Conservation (phyloP, 2,113 vertebrate genomes). For the Microtus pennsylvanicus region DNA sequence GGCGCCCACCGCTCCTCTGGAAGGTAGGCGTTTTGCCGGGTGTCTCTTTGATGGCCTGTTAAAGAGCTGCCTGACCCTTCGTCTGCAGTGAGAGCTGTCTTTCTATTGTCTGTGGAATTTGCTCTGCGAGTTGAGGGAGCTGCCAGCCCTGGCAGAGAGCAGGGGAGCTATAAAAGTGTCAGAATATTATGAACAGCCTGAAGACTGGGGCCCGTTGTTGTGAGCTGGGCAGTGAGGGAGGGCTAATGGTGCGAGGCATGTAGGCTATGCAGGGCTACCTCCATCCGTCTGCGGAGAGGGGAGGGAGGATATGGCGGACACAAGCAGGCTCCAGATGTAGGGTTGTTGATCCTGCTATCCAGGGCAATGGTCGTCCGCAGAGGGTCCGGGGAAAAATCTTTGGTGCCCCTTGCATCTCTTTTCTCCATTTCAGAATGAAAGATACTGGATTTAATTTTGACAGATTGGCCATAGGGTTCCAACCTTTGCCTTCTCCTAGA, state of each 20-base stretch:
- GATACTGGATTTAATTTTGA: background rate
- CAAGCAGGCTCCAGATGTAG: constrained; percentile 82
- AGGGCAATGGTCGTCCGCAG: constrained; percentile 64
- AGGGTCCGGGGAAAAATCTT: constrained; percentile 50
- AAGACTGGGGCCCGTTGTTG: constrained; percentile 85
- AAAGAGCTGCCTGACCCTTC: constrained; percentile 78
- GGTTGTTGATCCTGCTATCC: constrained; percentile 80
- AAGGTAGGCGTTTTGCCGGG: constrained; percentile 30
- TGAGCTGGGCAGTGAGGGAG: constrained; percentile 87
- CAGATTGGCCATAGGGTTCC: background rate
- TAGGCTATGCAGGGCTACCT: constrained; percentile 82
- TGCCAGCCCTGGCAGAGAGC: constrained; percentile 82
- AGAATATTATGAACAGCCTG: constrained; percentile 86
- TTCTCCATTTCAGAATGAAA: background rate
- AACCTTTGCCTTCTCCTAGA: constrained; percentile 50
- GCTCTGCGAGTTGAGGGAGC: constrained; percentile 68
- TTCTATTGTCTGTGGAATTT: background rate
- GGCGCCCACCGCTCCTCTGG: background rate
- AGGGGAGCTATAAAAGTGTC: constrained; percentile 88
- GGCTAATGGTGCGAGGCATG: constrained; percentile 86
- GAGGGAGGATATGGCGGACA: constrained; percentile 77
- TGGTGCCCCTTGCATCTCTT: constrained; percentile 39
- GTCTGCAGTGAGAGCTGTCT: background rate
- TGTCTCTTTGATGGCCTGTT: constrained; percentile 70
- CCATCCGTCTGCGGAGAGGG: constrained; percentile 85